These are phyloP conservation scores for Sylvicola fuscatus DNA, from an alignment of 2,888 invertebrate species.

Conservation along the genomic window DNA sequence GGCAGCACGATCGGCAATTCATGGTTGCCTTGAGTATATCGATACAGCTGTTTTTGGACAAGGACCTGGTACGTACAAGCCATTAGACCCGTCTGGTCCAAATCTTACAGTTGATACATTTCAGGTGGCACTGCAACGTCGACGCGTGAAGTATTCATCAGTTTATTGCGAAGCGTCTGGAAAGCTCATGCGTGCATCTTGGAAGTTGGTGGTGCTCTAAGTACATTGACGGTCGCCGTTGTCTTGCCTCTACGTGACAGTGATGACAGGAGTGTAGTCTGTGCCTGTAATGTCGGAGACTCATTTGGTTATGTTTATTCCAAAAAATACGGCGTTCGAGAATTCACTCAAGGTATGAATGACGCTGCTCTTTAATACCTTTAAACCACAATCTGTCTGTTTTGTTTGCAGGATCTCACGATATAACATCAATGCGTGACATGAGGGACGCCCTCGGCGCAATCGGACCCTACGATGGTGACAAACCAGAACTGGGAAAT, in stretches of 20 bases:
- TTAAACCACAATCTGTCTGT: neutral
- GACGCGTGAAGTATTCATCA: constrained; percentile 53
- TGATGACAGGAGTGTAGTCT: constrained; percentile 33
- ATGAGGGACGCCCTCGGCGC: constrained; percentile 81
- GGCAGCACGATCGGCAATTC: constrained; percentile 69
- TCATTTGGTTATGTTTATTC: constrained; percentile 74
- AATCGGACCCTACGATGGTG: constrained; percentile 67
- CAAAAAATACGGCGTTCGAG: constrained; percentile 54
- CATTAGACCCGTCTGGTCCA: neutral
- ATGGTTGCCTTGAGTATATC: constrained; percentile 65
- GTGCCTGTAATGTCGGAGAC: constrained; percentile 78
- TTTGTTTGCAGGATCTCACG: constrained; percentile 44
- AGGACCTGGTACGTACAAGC: constrained; percentile 19
- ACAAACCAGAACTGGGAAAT: constrained; percentile 69
- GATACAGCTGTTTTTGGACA: constrained; percentile 44
- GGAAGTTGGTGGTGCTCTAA: constrained; percentile 60
- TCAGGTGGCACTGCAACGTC: constrained; percentile 23
- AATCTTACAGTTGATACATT: neutral
- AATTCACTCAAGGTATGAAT: constrained; percentile 45
- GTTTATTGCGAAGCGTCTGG: constrained; percentile 58
- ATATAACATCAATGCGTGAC: constrained; percentile 49
- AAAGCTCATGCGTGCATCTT: constrained; percentile 70
- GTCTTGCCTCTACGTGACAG: constrained; percentile 34
- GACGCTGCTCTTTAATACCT: constrained; percentile 2
- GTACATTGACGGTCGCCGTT: constrained; percentile 64